Percentiles rank a stretch among this genome's conserved stretches.
phyloP scores from a whole-genome alignment of 2,113 vertebrate species.

The Castor canadensis region DNA sequence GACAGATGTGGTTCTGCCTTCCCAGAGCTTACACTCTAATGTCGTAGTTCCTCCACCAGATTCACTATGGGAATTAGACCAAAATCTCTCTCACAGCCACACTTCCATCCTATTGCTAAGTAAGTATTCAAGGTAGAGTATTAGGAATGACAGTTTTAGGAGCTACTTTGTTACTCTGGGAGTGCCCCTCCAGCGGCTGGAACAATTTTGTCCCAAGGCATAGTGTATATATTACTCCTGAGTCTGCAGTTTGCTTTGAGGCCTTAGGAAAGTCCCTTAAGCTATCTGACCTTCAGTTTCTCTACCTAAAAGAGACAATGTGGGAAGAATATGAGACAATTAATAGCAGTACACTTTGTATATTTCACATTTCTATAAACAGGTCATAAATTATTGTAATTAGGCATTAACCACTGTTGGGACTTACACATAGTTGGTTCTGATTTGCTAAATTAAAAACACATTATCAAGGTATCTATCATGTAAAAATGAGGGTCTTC shows the following conservation, averaged over 20 bases:
- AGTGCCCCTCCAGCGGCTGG: too few relatives aligned
- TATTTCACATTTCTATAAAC: background rate
- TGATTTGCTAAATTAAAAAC: slow-evolving; percentile 23
- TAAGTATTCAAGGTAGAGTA: background rate
- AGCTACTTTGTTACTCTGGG: background rate
- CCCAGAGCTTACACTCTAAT: background rate
- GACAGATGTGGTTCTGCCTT: background rate
- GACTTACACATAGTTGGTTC: background rate
- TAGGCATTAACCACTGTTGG: background rate
- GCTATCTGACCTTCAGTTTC: background rate
- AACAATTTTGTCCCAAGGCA: background rate
- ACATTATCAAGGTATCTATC: background rate
- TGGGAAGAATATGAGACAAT: background rate
- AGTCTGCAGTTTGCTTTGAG: background rate
- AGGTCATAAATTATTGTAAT: background rate
- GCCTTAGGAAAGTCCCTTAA: background rate
- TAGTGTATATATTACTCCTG: background rate
- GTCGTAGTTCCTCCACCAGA: background rate
- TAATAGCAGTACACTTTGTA: background rate
- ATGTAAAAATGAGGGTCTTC: background rate
- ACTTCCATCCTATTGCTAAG: background rate
- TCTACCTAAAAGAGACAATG: background rate
- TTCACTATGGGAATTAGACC: background rate
- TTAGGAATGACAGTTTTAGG: background rate
- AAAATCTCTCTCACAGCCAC: background rate